These are phyloP conservation scores for Drosophila percnosoma DNA, from an alignment of 2,888 invertebrate genomes.

Conservation along the genomic window DNA sequence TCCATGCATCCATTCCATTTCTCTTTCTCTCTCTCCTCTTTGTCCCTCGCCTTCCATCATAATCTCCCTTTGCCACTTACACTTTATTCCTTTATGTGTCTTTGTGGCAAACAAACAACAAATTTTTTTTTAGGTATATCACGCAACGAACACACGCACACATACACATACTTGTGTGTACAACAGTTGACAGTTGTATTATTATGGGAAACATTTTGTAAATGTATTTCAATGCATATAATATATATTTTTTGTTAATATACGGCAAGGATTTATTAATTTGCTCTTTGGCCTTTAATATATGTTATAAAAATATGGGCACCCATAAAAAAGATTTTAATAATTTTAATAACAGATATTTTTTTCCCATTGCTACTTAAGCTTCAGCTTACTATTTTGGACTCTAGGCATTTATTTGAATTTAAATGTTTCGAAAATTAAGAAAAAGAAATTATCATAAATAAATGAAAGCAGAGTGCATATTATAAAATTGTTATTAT, in stretches of 20 bases:
- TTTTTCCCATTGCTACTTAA: neutral
- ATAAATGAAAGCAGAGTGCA: neutral
- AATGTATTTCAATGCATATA: constrained; percentile 37
- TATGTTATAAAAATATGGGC: neutral
- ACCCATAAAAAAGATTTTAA: neutral
- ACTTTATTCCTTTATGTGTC: constrained; percentile 34
- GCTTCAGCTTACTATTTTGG: neutral
- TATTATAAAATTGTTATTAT: no score
- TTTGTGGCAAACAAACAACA: constrained; percentile 59
- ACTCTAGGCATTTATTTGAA: neutral
- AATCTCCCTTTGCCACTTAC: constrained; percentile 14
- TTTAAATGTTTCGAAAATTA: neutral
- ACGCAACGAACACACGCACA: constrained; percentile 21
- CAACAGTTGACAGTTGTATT: constrained; percentile 15
- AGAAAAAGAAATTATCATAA: neutral
- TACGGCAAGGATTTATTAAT: neutral
- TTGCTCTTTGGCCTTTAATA: neutral
- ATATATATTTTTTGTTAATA: constrained; percentile 7
- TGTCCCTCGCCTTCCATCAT: neutral
- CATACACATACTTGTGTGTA: neutral
- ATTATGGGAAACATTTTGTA: constrained; percentile 28
- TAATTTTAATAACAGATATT: neutral
- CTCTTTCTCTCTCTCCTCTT: neutral
- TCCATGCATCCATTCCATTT: constrained; percentile 64
- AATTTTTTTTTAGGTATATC: constrained; percentile 40